Base-by-base conservation (phyloP, 2,888 invertebrate genomes). In the Syrista parreyssii region DNA sequence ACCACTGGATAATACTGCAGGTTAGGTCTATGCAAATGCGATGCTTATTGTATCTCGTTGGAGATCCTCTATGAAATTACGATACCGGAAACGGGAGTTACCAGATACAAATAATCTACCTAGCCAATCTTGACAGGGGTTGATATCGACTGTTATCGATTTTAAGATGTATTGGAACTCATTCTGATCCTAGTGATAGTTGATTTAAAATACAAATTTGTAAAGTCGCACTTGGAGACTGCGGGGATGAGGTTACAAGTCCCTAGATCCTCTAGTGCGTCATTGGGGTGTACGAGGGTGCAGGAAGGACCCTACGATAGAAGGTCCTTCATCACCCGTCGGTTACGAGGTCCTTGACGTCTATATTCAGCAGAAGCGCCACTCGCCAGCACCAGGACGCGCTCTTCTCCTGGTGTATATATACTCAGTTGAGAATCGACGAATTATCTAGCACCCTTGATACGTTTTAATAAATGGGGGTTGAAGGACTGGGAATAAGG, bases 11-110 rank as follows among this genome's bases (percentile, higher is more conserved):
- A 84, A 83, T 84, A 82, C 79, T 82, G 79, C 76, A 79, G 81
- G 78, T 23, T 71, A 81, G 81, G 79, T 83, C 81, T 82, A 86
- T 86, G 86, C 84, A 86, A 85, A 86, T 84, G 80, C 71, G 80
- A 55, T 23, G 80, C 81, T 83, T 75, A 80, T 82, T 81, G 82
- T 84, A 83, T 86, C 82, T 9, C 55, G 23, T 55, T 3, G 55
- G 9, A 55, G 55, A 55, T 1, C 23, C 55, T 23, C 55, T 23
- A 9, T 55, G 55, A 55, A 23, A 55, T 55, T 23, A 55, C 23
- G 55, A 55, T 55, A 55, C 55, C 15, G 55, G 23, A 23, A 55
- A 2, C 23, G 55, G 9, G 23, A 55, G 55, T 55, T 55, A 55
- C 23, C 55, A 9, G 55, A 55, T 55, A 23, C 55, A 55, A 55